Base-by-base conservation (phyloP, 2,797 vertebrate genomes). In the Sebastes diaconus region DNA sequence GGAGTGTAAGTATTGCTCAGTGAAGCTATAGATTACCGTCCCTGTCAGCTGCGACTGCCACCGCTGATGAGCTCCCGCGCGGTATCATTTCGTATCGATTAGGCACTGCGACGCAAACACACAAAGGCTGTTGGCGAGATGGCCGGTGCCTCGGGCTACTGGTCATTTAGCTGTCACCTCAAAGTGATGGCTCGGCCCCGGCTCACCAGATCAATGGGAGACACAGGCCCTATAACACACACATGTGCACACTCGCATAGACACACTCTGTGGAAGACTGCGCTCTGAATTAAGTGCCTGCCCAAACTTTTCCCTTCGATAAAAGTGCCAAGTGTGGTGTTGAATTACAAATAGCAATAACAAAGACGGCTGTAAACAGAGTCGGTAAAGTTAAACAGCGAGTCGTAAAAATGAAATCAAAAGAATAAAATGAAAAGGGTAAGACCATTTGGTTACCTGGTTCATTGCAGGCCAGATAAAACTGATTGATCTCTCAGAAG, bases 161-260 rank as follows among this genome's bases (percentile, higher is more conserved):
- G 92, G 93, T 94, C 92, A 93, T 95, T 95, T 93, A 94, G 92
- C 92, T 92, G 94, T 93, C 94, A 94, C 91, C 89, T 92, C 90
- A 94, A 92, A 95, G 92, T 94, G 92, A 94, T 94, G 89, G 89
- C 84, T 80, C 18, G 76, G 91, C 88, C 85, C 85, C 13, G 68
- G 69, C 82, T 66, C 84, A 65, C 63, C 87, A 69, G 90, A 95
- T 95, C 94, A 93, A 93, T 94, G 90, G 54, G 65, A 85, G 87
- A 90, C 90, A 84, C 7, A 77, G 87, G 81, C 81, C 54, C 79
- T 69, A 80, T 86, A 87, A 82, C 83, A 79, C 61, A 34, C 60
- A 69, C 39, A 64, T 3, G 30, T 39, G 29, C 55, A 81, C 65
- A 75, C 60, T 29, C 61, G 16, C 63, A 27, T 6, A 65, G 5